These are phyloP conservation scores for Bufo bufo DNA, from an alignment of 2,113 vertebrate species.

Conservation along the genomic window DNA sequence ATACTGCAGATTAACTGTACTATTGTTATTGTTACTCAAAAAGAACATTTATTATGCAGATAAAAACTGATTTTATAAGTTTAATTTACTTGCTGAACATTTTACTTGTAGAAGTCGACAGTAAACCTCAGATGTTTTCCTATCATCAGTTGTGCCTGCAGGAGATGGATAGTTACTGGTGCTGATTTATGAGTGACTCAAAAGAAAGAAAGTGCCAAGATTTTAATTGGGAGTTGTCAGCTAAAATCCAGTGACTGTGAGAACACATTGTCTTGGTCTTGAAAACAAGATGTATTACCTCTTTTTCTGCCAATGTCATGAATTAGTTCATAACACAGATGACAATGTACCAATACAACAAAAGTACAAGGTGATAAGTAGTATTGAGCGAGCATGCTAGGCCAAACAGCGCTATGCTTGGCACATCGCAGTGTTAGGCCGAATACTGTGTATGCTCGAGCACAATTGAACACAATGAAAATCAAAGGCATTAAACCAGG, in stretches of 20 bases:
- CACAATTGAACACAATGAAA: no score
- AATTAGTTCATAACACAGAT: constrained; percentile 49
- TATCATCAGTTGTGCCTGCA: constrained; percentile 26
- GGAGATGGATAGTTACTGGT: constrained; percentile 41
- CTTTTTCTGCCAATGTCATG: constrained; percentile 37
- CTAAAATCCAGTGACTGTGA: constrained; percentile 36
- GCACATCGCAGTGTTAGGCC: no score
- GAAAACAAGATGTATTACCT: constrained; percentile 36
- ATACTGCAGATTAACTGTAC: neutral
- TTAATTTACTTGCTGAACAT: constrained; percentile 25
- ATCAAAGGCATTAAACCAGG: no score
- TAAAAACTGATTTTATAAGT: constrained; percentile 6
- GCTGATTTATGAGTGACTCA: constrained; percentile 38
- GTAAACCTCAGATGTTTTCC: constrained; percentile 40
- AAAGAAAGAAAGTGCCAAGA: constrained; percentile 29
- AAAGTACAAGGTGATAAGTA: constrained; percentile 37
- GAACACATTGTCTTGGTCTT: constrained; percentile 39
- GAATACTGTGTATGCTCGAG: no score
- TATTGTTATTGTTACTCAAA: neutral
- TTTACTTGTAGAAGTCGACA: constrained; percentile 19
- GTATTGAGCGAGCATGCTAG: neutral
- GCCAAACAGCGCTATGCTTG: no score
- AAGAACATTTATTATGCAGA: neutral
- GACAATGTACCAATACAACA: constrained; percentile 23
- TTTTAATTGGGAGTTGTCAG: constrained; percentile 49